Conservation (phyloP, 2,888 invertebrate genomes). For the Meta bourneti region DNA sequence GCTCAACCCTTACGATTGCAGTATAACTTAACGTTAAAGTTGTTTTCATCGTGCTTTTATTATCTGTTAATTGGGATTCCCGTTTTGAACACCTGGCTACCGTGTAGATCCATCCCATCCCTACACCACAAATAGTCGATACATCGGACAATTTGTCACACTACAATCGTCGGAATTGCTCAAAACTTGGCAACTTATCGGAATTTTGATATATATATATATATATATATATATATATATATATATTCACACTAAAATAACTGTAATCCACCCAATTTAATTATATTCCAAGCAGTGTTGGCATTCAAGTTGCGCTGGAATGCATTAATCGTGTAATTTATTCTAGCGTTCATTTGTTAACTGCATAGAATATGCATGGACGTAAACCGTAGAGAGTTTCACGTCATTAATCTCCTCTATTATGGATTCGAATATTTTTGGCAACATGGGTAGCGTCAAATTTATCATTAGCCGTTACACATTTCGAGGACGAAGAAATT, state of each 20-base stretch:
- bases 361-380: conserved; percentile 25
- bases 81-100: no score
- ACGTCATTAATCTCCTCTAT: conserved; percentile 38
- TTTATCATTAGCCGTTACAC: conserved; percentile 2
- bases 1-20: no score
- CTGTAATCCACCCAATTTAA: conserved; percentile 31
- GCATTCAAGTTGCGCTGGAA: conserved; percentile 11
- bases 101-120: not conserved
- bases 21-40: no score
- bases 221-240: no score
- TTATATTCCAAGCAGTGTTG: conserved; percentile 28
- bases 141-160: conserved; percentile 1
- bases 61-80: no score
- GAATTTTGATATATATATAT: conserved; percentile 40
- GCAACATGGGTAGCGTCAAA: conserved; percentile 2
- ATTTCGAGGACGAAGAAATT: conserved; percentile 5
- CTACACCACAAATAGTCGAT: not conserved
- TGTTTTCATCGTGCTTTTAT: no score
- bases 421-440: conserved; percentile 49
- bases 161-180: not conserved
- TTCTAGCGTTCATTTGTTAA: conserved; percentile 34
- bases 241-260: conserved; percentile 26
- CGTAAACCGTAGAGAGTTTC: not conserved
- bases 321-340: conserved; percentile 52
- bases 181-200: conserved; percentile 36